Conservation (phyloP, 2,888 invertebrate genomes). For the Elaeidobius kamerunicus region DNA sequence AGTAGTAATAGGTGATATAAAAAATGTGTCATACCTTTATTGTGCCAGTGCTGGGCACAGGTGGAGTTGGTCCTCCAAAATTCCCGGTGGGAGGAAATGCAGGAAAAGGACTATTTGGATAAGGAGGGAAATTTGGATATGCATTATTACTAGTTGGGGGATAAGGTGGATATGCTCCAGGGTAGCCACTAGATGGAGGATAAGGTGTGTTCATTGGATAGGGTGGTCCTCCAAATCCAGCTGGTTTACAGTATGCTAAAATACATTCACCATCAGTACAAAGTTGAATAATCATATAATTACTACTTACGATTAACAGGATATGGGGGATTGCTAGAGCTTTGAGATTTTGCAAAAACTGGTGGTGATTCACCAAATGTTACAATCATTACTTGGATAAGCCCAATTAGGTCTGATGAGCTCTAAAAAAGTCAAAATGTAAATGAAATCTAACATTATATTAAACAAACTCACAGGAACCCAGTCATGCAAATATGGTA, state of each 20-base stretch:
- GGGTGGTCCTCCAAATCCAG: constrained; percentile 16
- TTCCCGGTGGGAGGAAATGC: constrained; percentile 31
- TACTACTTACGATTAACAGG: too few relatives aligned
- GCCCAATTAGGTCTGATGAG: constrained; percentile 79
- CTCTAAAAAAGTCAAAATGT: constrained; percentile 42
- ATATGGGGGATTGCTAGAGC: constrained; percentile 24
- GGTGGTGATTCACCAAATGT: constrained; percentile 96
- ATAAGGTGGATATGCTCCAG: constrained; percentile 35
- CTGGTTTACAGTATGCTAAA: constrained; percentile 9
- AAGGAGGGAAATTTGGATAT: constrained; percentile 30
- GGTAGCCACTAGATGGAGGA: constrained; percentile 13
- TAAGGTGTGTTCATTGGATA: constrained; percentile 19
- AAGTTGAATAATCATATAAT: too few relatives aligned
- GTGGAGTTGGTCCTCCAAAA: constrained; percentile 17
- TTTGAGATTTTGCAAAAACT: constrained; percentile 74
- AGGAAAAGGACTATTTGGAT: constrained; percentile 32
- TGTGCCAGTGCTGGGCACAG: constrained; percentile 21
- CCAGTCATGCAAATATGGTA: constrained; percentile 98
- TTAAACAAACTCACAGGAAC: constrained; percentile 57
- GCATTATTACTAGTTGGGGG: constrained; percentile 13
- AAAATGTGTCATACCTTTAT: constrained; percentile 22
- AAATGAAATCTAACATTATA: neutral
- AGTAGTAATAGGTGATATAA: neutral
- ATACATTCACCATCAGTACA: too few relatives aligned
- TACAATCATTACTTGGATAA: constrained; percentile 87